A percentile compares a stretch with the other conserved stretches of the same genome.
Evolutionary conservation across 2,888 invertebrate genomes (phyloP).

Genomic region (Cetonia aurata): DNA sequence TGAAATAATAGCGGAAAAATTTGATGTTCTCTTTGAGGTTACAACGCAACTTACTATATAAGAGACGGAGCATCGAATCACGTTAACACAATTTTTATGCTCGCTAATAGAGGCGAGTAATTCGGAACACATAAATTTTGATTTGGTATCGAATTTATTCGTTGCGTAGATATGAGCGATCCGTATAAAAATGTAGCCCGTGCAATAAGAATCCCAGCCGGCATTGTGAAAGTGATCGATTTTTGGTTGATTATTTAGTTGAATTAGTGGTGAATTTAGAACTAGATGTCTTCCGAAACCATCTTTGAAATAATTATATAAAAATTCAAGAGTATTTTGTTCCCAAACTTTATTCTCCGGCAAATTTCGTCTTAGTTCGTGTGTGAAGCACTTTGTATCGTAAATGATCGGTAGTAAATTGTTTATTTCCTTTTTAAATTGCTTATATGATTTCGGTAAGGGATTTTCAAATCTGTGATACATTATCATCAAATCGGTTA

Average conservation of each 20-base stretch:
- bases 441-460: conserved; percentile 74
- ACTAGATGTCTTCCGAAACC: conserved; percentile 64
- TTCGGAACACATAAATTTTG: conserved; percentile 69
- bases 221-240: conserved; percentile 75
- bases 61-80: conserved; percentile 71
- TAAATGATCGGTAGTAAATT: conserved; percentile 76
- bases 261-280: conserved; percentile 64
- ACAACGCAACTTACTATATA: conserved; percentile 69
- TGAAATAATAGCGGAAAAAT: neutral
- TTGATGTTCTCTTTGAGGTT: conserved; percentile 13
- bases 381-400: conserved; percentile 81
- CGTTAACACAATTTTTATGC: conserved; percentile 72
- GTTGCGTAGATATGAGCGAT: conserved; percentile 74
- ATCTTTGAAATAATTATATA: conserved; percentile 74
- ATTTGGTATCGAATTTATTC: conserved; percentile 67
- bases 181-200: conserved; percentile 79
- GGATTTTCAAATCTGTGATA: conserved; percentile 80
- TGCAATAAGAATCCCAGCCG: conserved; percentile 86
- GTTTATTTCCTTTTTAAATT: conserved; percentile 75
- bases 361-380: conserved; percentile 65
- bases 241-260: conserved; percentile 53
- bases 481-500: conserved; percentile 78
- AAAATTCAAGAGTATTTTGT: conserved; percentile 69
- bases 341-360: conserved; percentile 68
- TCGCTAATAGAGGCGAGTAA: conserved; percentile 67